Conservation (phyloP, 2,797 vertebrate species). For the Setipinna tenuifilis region DNA sequence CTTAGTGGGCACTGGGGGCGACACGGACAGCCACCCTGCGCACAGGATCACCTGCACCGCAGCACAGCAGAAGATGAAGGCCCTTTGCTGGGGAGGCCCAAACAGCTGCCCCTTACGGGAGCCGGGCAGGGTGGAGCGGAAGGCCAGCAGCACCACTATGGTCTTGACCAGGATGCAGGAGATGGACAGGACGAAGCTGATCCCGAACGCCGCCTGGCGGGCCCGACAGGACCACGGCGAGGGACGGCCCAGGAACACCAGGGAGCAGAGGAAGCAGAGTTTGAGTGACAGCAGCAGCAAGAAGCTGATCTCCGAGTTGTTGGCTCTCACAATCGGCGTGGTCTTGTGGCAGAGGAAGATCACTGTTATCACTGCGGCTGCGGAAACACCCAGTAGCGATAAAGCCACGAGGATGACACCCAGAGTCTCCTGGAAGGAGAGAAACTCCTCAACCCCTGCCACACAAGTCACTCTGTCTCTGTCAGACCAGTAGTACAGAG, state of each 20-base stretch:
- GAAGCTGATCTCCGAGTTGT: constrained; percentile 79
- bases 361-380: constrained; percentile 61
- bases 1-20: constrained; percentile 71
- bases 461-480: constrained; percentile 67
- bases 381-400: constrained; percentile 66
- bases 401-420: constrained; percentile 70
- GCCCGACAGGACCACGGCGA: constrained; percentile 70
- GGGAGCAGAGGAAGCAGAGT: constrained; percentile 74
- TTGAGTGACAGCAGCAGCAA: constrained; percentile 73
- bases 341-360: constrained; percentile 69
- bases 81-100: constrained; percentile 70
- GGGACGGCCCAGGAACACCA: constrained; percentile 72
- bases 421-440: constrained; percentile 73
- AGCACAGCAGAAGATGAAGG: constrained; percentile 68
- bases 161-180: constrained; percentile 78
- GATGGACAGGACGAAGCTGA: constrained; percentile 77
- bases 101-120: constrained; percentile 63
- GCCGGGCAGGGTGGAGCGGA: constrained; percentile 60
- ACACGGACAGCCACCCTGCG: constrained; percentile 63
- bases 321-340: constrained; percentile 76
- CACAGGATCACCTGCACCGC: constrained; percentile 72
- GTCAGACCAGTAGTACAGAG: constrained; percentile 73
- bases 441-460: constrained; percentile 70
- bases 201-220: constrained; percentile 72
- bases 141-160: constrained; percentile 75